Base-by-base conservation (phyloP, 2,888 invertebrate species). In the Lordiphosa andalusiaca region DNA sequence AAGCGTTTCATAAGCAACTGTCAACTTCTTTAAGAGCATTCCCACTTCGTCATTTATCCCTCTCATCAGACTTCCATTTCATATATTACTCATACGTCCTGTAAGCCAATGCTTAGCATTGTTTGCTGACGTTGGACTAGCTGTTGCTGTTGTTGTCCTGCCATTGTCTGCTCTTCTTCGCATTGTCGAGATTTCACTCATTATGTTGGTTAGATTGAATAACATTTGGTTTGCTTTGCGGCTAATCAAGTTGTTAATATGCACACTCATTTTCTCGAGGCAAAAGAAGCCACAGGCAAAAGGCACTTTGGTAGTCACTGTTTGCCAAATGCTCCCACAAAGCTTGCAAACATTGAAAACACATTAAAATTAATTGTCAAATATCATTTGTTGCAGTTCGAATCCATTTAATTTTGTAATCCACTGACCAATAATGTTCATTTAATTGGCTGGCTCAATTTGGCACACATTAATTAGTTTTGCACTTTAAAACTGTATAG, bases 141-240 rank as follows among this genome's bases (percentile, higher is more conserved):
- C 4, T 19, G 4, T 19, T 19, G 19, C 3, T 19, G 4, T 38
- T 53, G 51, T 42, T 59, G 48, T 49, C 13, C n/a, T 41, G 25
- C 16, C 16, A 38, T 23, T 49, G 44, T 48, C 36, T 36, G 35
- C 47, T 36, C 44, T 56, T 58, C 70, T 55, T 60, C 50, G 53
- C 33, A 9, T 46, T 44, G 53, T 51, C 60, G 65, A 61, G 58
- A 65, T 60, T 65, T 49, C 55, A 46, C 75, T 74, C 64, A 72
- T 72, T 72, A 74, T 57, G 67, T 48, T 67, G 64, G 71, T 67
- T 54, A 72, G 65, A 78, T 73, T 78, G 72, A 69, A 75, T 68
- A 67, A 64, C 60, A 69, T 73, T 73, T 70, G 70, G 70, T 71
- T 74, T 70, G 69, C 60, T 70, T 70, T 74, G 71, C 50, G 78